Percentiles rank a stretch among this genome's conserved stretches.
Evolutionary conservation across 2,797 vertebrate genomes (phyloP).

Genomic region (Lacerta viridis): DNA sequence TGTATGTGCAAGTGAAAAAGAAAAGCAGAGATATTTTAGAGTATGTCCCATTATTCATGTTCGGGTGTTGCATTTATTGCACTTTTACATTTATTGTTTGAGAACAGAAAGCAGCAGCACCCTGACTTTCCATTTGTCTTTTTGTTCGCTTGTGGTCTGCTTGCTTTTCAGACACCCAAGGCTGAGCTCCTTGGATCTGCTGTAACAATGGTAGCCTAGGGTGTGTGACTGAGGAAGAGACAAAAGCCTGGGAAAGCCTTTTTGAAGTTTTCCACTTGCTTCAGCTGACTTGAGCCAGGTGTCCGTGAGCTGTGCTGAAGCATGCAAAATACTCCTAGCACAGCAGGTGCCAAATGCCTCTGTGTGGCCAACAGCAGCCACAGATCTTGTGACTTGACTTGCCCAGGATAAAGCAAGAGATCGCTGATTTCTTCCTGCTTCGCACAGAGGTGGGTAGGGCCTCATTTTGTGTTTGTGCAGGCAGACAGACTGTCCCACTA

Average conservation of each 20-base stretch:
- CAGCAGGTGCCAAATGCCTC: neutral
- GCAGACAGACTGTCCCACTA: neutral
- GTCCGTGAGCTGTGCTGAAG: neutral
- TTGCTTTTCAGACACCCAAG: neutral
- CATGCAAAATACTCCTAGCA: neutral
- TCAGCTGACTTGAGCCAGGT: neutral
- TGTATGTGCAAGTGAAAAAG: too few species aligned
- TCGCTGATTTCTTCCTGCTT: neutral
- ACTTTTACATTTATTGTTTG: neutral
- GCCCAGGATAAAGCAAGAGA: neutral
- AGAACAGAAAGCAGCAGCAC: neutral
- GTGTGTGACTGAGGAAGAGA: neutral
- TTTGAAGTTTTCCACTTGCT: neutral
- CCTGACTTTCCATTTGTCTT: neutral
- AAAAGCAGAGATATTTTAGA: too few species aligned
- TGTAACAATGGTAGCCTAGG: neutral
- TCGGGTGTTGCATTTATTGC: neutral
- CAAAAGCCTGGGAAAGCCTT: neutral
- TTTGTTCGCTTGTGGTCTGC: neutral
- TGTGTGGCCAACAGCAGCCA: neutral
- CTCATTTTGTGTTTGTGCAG: neutral
- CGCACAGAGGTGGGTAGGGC: neutral
- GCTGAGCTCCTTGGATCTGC: neutral
- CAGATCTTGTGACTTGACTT: neutral
- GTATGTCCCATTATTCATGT: neutral